Percentiles rank a stretch among this genome's conserved stretches.
Evolutionary conservation across 1,140 invertebrate species (phyloP).

Genomic region (Pogonomyrmex barbatus): DNA sequence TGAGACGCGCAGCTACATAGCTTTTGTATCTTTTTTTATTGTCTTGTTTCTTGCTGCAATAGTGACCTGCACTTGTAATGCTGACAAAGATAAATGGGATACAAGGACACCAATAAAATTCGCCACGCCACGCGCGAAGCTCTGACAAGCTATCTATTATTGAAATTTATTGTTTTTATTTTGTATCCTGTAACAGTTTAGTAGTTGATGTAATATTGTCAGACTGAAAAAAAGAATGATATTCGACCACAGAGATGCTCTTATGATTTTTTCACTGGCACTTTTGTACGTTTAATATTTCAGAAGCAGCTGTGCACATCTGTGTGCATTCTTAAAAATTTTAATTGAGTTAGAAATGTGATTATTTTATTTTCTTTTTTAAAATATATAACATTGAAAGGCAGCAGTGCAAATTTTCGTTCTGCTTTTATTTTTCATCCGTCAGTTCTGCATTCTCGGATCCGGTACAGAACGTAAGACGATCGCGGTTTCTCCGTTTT

Average conservation of each 20-base stretch:
- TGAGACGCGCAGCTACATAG: slow-evolving; percentile 2
- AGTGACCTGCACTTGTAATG: background rate
- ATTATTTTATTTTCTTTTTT: background rate
- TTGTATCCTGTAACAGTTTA: background rate
- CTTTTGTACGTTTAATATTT: background rate
- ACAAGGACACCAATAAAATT: slow-evolving; percentile 47
- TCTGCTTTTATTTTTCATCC: slow-evolving; percentile 45
- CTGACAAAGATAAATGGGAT: slow-evolving; percentile 44
- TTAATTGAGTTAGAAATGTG: background rate
- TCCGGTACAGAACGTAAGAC: background rate
- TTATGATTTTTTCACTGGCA: background rate
- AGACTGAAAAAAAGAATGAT: background rate
- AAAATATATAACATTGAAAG: background rate
- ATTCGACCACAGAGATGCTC: background rate
- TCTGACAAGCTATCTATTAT: slow-evolving; percentile 44
- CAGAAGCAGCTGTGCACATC: background rate
- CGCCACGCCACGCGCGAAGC: background rate
- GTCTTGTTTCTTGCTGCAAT: background rate
- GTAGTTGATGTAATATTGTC: slow-evolving; percentile 8
- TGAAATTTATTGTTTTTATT: slow-evolving; percentile 35
- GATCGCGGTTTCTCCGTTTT: slow-evolving; percentile 42
- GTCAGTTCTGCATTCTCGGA: background rate
- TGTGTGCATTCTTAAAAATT: background rate
- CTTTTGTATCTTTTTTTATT: slow-evolving; percentile 6
- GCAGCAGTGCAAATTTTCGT: background rate